A percentile compares a stretch with the other conserved stretches of the same genome.
Conservation (phyloP, 1,140 invertebrate genomes). For the Drosophila ercepeae region DNA sequence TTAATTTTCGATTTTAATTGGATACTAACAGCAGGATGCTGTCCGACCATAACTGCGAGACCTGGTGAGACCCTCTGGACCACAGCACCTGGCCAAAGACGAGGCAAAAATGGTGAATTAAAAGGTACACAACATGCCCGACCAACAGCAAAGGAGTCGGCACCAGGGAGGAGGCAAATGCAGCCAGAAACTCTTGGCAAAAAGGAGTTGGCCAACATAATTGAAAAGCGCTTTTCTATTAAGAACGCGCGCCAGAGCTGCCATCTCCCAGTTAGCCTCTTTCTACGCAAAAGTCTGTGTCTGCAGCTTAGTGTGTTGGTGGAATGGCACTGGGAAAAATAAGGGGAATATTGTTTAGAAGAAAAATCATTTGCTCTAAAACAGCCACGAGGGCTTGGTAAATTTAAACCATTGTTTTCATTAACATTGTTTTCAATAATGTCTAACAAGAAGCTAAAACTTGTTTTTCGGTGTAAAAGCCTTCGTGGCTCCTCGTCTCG, state of each 20-base stretch:
- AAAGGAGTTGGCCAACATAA: constrained; percentile 79
- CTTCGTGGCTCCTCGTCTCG: constrained; percentile 33
- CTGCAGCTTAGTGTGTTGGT: constrained; percentile 9
- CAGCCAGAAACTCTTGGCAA: constrained; percentile 54
- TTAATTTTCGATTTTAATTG: constrained; percentile 83
- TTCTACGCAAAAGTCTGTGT: constrained; percentile 1
- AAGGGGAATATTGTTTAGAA: background rate
- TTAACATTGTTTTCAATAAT: too few relatives aligned
- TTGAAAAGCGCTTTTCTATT: constrained; percentile 82
- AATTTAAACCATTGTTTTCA: too few relatives aligned
- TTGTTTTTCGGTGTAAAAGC: background rate
- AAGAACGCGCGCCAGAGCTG: constrained; percentile 59
- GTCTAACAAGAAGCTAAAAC: background rate
- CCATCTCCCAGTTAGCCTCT: constrained; percentile 25
- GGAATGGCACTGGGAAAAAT: background rate
- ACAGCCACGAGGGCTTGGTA: too few relatives aligned
- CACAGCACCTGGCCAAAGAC: constrained; percentile 33
- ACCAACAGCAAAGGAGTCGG: constrained; percentile 9
- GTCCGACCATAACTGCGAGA: constrained; percentile 40
- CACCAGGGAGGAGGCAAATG: constrained; percentile 15
- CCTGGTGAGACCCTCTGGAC: constrained; percentile 28
- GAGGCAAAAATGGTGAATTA: constrained; percentile 77
- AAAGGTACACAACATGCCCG: constrained; percentile 75
- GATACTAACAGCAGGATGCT: constrained; percentile 83
- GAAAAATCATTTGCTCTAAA: too few relatives aligned